These are phyloP conservation scores for Tyto alba DNA, from an alignment of 2,113 vertebrate genomes.

Conservation along the genomic window DNA sequence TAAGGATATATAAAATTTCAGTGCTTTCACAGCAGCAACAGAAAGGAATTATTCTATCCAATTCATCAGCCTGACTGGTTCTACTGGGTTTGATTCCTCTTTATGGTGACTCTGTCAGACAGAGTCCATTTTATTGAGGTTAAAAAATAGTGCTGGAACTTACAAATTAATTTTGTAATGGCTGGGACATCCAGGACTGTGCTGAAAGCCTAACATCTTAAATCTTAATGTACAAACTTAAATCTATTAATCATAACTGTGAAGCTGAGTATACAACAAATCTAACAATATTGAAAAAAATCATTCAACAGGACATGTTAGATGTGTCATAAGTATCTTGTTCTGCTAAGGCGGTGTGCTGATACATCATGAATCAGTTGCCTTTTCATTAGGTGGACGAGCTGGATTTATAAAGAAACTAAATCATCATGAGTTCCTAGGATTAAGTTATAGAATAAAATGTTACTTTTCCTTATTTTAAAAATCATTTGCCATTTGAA, in stretches of 20 bases:
- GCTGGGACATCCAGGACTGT: not conserved
- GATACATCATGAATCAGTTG: not conserved
- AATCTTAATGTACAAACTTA: accelerated
- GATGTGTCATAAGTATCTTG: not conserved
- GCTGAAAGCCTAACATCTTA: not conserved
- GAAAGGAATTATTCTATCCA: not conserved
- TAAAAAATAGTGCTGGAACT: not conserved
- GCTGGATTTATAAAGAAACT: not conserved
- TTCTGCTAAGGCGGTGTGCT: not conserved
- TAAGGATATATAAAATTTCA: not conserved
- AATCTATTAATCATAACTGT: not conserved
- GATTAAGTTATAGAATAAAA: not conserved
- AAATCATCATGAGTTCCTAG: not conserved
- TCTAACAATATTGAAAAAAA: not conserved
- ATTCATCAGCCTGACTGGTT: not conserved
- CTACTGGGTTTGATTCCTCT: not conserved
- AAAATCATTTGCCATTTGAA: not conserved
- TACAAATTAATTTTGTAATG: not conserved
- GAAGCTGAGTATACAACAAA: not conserved
- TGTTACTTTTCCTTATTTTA: not conserved
- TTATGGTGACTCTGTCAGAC: not conserved
- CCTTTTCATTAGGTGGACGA: not conserved
- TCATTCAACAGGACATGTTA: not conserved
- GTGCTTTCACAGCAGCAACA: not conserved
- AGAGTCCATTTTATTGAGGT: not conserved